Evolutionary conservation across 2,113 vertebrate species (phyloP), one percentile per base, ranked within the genome.

Genomic region (Catharus bicknelli): DNA sequence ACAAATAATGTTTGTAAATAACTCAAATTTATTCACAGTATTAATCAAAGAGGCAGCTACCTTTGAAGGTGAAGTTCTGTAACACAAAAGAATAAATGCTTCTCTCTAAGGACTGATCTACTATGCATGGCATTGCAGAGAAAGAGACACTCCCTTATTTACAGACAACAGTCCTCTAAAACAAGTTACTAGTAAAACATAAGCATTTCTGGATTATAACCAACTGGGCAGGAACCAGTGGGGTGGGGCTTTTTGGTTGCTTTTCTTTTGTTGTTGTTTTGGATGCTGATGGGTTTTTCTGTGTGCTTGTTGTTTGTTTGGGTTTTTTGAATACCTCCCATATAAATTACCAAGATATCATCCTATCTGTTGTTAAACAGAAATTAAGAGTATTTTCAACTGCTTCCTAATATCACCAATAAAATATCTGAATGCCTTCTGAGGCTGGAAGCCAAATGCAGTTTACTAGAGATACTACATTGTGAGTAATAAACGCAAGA

Each of bases 81-180:
- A 78, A 79, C 13, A 61, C 26, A 73, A 59, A 75, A 72, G 7
- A 90, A 40, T 42, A 83, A 80, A 55, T 40, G 47, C 7, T 88
- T 76, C 38, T 69, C 38, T 58, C 18, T 45, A 53, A 66, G 48
- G 32, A 64, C 26, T 27, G 2, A 55, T 70, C 30, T 69, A 20
- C 9, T 22, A 74, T 0, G 4, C 42, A 70, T 5, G 10, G 29
- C 10, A 66, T 0, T 86, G 29, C 9, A 54, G 20, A 45, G 16
- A 54, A 62, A 68, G 38, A 90, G 36, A 76, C 18, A 15, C 11
- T 66, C 9, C 50, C 23, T 77, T 64, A 50, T 36, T 72, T 30
- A 83, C 5, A 42, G 8, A 74, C 8, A 64, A 61, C 3, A 57
- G 25, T 12, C 6, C 14, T 66, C 43, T 51, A 38, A 32, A 84